Evolutionary conservation across 2,888 invertebrate species (phyloP).

Genomic region (Xestia c-nigrum): DNA sequence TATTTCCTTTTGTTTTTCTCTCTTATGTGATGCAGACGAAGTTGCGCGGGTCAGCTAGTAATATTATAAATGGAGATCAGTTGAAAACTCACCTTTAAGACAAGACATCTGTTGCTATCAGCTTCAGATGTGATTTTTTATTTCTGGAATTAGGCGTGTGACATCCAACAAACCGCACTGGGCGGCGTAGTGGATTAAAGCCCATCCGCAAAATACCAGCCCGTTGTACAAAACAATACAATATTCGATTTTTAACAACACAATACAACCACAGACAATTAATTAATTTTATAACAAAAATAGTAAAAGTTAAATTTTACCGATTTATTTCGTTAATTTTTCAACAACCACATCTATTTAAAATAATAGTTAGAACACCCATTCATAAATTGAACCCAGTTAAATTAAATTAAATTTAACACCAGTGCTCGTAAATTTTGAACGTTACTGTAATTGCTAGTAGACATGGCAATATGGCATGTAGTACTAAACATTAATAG

Average conservation of each 20-base stretch:
- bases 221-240: no score
- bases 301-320: neutral
- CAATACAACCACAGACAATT: neutral
- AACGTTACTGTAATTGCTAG: constrained; percentile 47
- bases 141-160: neutral
- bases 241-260: neutral
- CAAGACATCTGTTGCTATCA: neutral
- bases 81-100: neutral
- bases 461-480: constrained; percentile 57
- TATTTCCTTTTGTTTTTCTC: no score
- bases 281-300: neutral
- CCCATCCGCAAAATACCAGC: no score
- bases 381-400: constrained; percentile 38
- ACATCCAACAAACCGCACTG: no score
- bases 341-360: neutral
- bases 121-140: neutral
- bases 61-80: neutral
- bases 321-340: neutral
- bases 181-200: no score
- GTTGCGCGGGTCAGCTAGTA: no score
- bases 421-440: constrained; percentile 53
- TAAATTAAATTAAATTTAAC: constrained; percentile 53
- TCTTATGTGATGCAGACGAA: no score
- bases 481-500: constrained; percentile 42
- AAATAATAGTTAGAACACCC: constrained; percentile 19